Evolutionary conservation across 1,140 invertebrate genomes (phyloP).

Genomic region (Mamestra configurata): DNA sequence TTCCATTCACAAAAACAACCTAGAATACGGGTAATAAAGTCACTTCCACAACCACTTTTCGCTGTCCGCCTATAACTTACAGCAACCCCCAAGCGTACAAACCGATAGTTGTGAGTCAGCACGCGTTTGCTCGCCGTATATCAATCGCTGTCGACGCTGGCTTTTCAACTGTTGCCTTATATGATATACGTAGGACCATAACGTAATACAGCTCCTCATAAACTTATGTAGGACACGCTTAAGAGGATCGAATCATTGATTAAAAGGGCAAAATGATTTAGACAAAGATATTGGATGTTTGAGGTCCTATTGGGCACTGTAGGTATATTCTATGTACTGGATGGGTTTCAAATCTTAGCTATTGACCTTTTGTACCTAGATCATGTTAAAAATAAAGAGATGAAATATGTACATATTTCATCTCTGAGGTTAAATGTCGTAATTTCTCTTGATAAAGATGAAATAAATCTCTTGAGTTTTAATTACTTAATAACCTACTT

Average conservation of each 20-base stretch:
- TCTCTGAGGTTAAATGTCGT: no score
- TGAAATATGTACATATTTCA: no score
- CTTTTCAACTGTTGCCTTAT: conserved; percentile 68
- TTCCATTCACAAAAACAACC: neutral
- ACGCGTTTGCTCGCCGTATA: conserved; percentile 83
- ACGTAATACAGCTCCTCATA: conserved; percentile 32
- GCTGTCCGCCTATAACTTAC: conserved; percentile 54
- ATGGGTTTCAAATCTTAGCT: no score
- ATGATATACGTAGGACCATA: conserved; percentile 55
- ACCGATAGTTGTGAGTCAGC: conserved; percentile 81
- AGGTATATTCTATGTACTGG: neutral
- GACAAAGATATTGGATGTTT: neutral
- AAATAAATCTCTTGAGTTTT: neutral
- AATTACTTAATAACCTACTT: neutral
- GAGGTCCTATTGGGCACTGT: neutral
- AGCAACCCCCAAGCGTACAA: conserved; percentile 62
- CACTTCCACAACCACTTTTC: conserved; percentile 6
- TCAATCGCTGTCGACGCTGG: conserved; percentile 82
- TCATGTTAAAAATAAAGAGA: no score
- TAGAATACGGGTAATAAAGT: no score
- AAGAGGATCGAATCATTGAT: conserved; percentile 17
- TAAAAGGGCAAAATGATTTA: neutral
- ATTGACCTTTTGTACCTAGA: no score
- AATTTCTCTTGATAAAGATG: neutral
- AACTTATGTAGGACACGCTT: conserved; percentile 11